Conservation (phyloP, 2,797 vertebrate genomes). For the Trachurus trachurus region DNA sequence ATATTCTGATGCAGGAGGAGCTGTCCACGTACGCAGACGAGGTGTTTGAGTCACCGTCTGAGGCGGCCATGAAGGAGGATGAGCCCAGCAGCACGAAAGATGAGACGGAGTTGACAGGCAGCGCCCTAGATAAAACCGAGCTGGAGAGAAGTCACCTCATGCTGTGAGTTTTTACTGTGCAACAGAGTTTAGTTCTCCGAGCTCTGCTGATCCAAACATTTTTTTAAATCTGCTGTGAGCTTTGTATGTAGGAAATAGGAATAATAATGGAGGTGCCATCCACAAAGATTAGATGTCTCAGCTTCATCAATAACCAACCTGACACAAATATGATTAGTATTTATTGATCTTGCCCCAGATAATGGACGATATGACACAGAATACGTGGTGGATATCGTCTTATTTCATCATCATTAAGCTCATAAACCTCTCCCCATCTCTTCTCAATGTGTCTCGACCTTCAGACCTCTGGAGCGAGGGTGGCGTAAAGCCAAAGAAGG, state of each 20-base stretch:
- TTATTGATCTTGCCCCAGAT: neutral
- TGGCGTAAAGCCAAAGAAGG: constrained; percentile 96
- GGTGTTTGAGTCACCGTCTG: constrained; percentile 95
- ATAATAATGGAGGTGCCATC: neutral
- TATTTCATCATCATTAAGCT: neutral
- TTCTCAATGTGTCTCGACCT: neutral
- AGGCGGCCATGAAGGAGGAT: constrained; percentile 91
- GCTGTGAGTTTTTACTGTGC: constrained; percentile 90
- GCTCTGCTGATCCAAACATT: constrained; percentile 2
- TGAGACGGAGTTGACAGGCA: constrained; percentile 92
- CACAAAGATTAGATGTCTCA: neutral
- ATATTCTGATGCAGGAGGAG: constrained; percentile 95
- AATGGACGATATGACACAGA: neutral
- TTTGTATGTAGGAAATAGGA: neutral
- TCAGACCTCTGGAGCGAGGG: constrained; percentile 92
- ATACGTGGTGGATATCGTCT: neutral
- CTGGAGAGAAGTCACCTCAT: constrained; percentile 96
- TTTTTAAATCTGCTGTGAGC: neutral
- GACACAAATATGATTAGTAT: neutral
- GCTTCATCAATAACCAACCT: neutral
- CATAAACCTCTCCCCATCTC: neutral
- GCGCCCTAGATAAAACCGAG: constrained; percentile 93
- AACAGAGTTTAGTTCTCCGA: neutral
- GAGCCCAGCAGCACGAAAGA: constrained; percentile 85
- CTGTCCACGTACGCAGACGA: constrained; percentile 95